These are phyloP conservation scores for Trichacis sp. DNA, from an alignment of 2,888 invertebrate species.

Conservation along the genomic window DNA sequence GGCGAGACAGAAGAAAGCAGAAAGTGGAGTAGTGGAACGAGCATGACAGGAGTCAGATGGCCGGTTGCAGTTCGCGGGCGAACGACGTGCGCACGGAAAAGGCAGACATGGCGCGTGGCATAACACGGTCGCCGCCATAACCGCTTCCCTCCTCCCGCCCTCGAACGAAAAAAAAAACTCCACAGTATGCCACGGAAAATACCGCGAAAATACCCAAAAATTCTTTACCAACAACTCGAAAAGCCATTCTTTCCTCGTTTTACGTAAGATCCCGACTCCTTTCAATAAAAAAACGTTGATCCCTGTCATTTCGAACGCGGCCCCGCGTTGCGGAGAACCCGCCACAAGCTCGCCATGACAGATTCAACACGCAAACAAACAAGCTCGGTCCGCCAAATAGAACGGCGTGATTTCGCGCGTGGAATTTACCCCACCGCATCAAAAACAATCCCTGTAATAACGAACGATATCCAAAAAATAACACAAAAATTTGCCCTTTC, in stretches of 20 bases:
- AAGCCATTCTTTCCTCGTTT: no score
- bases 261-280: no score
- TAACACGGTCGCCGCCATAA: constrained; percentile 61
- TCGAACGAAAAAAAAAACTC: constrained; percentile 27
- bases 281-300: no score
- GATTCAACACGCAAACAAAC: constrained; percentile 62
- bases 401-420: constrained; percentile 25
- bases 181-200: constrained; percentile 22
- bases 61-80: constrained; percentile 31
- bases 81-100: constrained; percentile 57
- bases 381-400: constrained; percentile 52
- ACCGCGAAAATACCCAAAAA: constrained; percentile 10
- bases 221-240: no score
- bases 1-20: constrained; percentile 23
- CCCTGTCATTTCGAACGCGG: constrained; percentile 5
- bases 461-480: no score
- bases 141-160: constrained; percentile 43
- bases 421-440: no score
- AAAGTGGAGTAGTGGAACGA: constrained; percentile 58
- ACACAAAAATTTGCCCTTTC: no score
- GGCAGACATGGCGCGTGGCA: constrained; percentile 66
- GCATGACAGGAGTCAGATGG: constrained; percentile 27
- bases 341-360: constrained; percentile 62
- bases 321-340: constrained; percentile 21
- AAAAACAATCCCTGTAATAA: no score